Base-by-base conservation (phyloP, 2,888 invertebrate genomes). In the Eucriotettix oculatus region DNA sequence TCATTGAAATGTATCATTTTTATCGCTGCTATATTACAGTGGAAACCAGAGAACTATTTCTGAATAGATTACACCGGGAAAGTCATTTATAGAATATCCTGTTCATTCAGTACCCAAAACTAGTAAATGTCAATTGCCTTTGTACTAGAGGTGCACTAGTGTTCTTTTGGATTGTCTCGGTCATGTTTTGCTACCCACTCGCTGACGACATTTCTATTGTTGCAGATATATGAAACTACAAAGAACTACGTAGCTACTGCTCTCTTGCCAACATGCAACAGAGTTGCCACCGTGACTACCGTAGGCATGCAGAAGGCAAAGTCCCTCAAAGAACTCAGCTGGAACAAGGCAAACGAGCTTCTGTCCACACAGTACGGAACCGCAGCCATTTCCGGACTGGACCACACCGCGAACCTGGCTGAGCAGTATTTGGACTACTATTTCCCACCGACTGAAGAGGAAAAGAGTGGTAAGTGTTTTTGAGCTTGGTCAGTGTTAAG, bases 341-440 rank as follows among this genome's bases (percentile, higher is more conserved):
- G 85, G 85, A 80, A 82, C 60, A 85, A 84, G 67, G 84, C 85
- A 16, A 86, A 86, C 71, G 79, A 83, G 57, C 78, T 87, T 58
- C 75, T 87, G 56, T 81, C 81, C 42, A 84, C 85, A 9, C 80
- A 82, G 56, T 83, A 83, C 68, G 87, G 86, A 3, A 81, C 79
- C 69, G 79, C 80, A 68, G 85, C 86, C 0, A 75, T 86, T 17
- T 75, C 77, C 66, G 79, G 85, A 59, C 78, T 88, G 17, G 86
- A 87, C 69, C 78, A 76, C 5, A 84, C 86, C 55, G 82, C 86
- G 16, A 76, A 78, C 1, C 73, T 83, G 62, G 86, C 87, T 17
- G 86, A 89, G 75, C 80, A 81, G 62, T 76, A 86, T 64, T 73
- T 90, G 11, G 87, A 90, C 72, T 84, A 83, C 68, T 87, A 87